Evolutionary conservation across 2,888 invertebrate species (phyloP), one percentile per base, ranked within the genome.

Genomic region (Anticlea derivata): DNA sequence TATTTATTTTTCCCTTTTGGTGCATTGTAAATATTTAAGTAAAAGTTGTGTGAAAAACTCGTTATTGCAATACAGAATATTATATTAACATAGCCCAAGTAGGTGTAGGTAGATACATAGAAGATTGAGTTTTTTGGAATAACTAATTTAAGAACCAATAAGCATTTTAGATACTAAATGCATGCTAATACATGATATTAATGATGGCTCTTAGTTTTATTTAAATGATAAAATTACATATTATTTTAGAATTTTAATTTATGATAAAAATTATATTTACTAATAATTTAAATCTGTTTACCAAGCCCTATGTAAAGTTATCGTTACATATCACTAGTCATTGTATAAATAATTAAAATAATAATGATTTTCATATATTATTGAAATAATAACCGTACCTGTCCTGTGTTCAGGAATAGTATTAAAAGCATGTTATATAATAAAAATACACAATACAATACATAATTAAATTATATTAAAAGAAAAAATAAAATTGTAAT

Each of bases 301-400:
- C 84, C 84, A 85, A 74, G 75, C 70, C 72, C 70, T 80, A 77
- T 81, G 78, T 83, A 84, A 78, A 84, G 83, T 85, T 86, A 83
- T 86, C 83, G 76, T 86, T 79, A 86, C 89, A 89, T 89, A 89
- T 89, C 87, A 88, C 89, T 89, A 89, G 89, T 89, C 89, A 89
- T 78, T 78, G 73, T 73, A 70, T 70, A 75, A 75, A 74, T 73
- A 74, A 78, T 75, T 70, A 70, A 68, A 67, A 76, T 52, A 50
- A 24, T 55, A 50, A 50, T 45, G 38, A 50, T 45, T 74, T 70
- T 72, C 68, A 69, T 75, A 70, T 70, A 68, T 62, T 68, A 61
- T 68, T 70, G 70, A 76, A 71, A 77, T 78, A 77, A 76, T 82
- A 78, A 80, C 80, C 68, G 88, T 89, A 89, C 89, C 89, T 89